phyloP scores from a whole-genome alignment of 2,113 vertebrate species.

The Limanda limanda region DNA sequence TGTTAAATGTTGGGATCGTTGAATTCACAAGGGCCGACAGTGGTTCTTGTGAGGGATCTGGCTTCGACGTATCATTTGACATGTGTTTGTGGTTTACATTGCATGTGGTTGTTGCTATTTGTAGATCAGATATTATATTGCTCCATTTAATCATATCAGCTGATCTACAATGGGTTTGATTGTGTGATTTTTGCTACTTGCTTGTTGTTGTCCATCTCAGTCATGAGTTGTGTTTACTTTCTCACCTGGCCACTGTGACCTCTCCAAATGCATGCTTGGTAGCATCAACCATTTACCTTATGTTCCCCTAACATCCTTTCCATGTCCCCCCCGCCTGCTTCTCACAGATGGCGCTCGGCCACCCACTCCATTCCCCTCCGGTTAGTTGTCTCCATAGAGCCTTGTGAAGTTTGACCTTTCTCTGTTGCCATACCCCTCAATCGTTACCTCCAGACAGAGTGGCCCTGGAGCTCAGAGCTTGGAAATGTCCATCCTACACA shows the following conservation, averaged over 20 bases:
- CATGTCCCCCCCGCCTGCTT: conserved; percentile 57
- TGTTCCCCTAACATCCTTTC: conserved; percentile 71
- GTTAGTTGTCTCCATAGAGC: conserved; percentile 76
- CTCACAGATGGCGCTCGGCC: conserved; percentile 81
- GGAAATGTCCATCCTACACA: conserved; percentile 46
- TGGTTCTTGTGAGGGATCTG: conserved; percentile 46
- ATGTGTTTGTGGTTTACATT: conserved; percentile 45
- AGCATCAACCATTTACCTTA: conserved; percentile 48
- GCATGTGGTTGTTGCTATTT: conserved; percentile 60
- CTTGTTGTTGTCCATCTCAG: conserved; percentile 27
- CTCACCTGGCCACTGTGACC: conserved; percentile 39
- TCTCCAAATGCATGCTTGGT: conserved; percentile 77
- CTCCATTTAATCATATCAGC: conserved; percentile 18
- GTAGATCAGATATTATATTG: conserved; percentile 47
- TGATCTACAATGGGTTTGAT: conserved; percentile 30
- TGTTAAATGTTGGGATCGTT: conserved; percentile 51
- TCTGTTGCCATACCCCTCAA: conserved; percentile 51
- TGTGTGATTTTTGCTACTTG: conserved; percentile 4
- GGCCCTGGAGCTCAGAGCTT: conserved; percentile 79
- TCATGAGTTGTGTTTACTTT: conserved; percentile 41
- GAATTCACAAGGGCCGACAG: conserved; percentile 64
- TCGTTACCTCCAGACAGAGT: conserved; percentile 82
- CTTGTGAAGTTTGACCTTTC: conserved; percentile 67
- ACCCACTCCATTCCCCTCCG: conserved; percentile 71
- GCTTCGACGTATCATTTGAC: conserved; percentile 17